phyloP scores from a whole-genome alignment of 2,888 invertebrate species.

The Suillia variegata region DNA sequence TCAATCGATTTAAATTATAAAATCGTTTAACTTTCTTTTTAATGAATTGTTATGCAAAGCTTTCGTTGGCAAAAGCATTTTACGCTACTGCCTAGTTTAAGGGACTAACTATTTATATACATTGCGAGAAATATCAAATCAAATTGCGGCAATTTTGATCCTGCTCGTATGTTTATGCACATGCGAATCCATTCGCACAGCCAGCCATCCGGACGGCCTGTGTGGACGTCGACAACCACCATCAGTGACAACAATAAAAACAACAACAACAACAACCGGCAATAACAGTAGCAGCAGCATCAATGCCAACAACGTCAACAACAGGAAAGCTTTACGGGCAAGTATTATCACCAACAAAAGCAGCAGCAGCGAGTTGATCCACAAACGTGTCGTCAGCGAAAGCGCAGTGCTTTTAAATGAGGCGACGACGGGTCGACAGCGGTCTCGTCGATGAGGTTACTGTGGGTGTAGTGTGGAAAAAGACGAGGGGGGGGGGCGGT shows the following conservation, averaged over 20 bases:
- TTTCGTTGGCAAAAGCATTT: no score
- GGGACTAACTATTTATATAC: neutral
- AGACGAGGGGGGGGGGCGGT: neutral
- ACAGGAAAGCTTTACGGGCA: neutral
- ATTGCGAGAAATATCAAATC: constrained; percentile 13
- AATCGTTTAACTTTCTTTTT: no score
- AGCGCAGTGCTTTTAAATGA: constrained; percentile 52
- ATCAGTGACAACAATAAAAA: no score
- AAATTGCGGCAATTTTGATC: constrained; percentile 19
- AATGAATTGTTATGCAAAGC: no score
- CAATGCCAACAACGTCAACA: no score
- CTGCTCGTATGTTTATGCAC: neutral
- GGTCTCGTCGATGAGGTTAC: no score
- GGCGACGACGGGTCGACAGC: no score
- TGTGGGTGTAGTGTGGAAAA: neutral
- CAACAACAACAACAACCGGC: neutral
- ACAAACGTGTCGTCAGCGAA: constrained; percentile 54
- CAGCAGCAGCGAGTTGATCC: constrained; percentile 47
- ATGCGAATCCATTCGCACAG: neutral
- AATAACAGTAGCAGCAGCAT: constrained; percentile 27
- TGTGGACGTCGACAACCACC: neutral
- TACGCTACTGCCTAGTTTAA: no score
- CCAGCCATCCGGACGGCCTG: neutral
- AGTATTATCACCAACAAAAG: constrained; percentile 2
- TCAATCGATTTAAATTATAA: no score